Base-by-base conservation (phyloP, 2,797 vertebrate genomes). In the Sebastes nivosus region DNA sequence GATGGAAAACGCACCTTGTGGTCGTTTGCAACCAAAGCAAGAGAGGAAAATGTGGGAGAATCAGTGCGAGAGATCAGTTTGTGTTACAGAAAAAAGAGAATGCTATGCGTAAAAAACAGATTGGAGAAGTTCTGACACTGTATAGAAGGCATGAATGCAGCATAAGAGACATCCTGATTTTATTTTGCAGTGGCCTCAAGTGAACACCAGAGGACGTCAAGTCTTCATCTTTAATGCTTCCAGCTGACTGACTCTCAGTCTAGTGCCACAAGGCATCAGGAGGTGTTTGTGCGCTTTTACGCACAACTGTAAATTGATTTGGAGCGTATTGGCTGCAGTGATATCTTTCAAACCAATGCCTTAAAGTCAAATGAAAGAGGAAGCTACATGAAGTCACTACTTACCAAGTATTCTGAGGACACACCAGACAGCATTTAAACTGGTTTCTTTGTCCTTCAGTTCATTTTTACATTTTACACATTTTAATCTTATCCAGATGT, bases 191-290 rank as follows among this genome's bases (percentile, higher is more conserved):
- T 66, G 2, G n/a, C 7, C 4, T 24, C 25, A 16, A 0, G 2
- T 84, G 42, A 73, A 72, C 84, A 6, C 80, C 55, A 78, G 82
- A 73, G 69, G 80, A n/a, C 72, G 70, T 24, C 34, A 1, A 24
- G 24, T 3, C 1, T 65, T 69, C 63, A 55, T 9, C 9, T n/a
- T 1, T n/a, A 38, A 22, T 4, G 38, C 12, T 8, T 13, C 16
- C 10, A 10, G 27, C 13, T 32, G 25, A 9, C 9, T 34, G 13
- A 60, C 6, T 22, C 8, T 22, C 5, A 3, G 10, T 8, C 3
- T 3, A 2, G 36, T 55, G 16, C 13, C 8, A 46, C 67, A 54
- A 34, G 4, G 24, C 32, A 32, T 32, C 10, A 2, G 25, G 29
- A 18, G 3, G 2, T 18, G n/a, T 3, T 42, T 42, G 38, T 16